Evolutionary conservation across 2,113 vertebrate genomes (phyloP).

Genomic region (Echinops telfairi): DNA sequence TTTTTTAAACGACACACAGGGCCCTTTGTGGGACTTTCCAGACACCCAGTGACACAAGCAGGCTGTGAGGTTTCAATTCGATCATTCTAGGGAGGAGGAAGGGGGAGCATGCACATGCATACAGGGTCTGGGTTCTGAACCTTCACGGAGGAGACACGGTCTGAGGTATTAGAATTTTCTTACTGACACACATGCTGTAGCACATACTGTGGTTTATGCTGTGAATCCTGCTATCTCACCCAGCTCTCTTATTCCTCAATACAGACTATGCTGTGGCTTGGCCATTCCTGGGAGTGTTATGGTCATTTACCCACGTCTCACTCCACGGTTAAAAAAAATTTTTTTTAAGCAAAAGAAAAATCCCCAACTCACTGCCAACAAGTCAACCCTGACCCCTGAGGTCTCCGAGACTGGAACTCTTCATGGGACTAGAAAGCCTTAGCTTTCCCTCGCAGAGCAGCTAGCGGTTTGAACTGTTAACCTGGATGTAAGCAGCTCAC

Average conservation of each 20-base stretch:
- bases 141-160: background rate
- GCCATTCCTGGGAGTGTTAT: too few relatives aligned
- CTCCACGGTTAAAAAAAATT: background rate
- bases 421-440: too few relatives aligned
- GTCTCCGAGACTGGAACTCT: too few relatives aligned
- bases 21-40: background rate
- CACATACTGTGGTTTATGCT: background rate
- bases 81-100: background rate
- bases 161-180: background rate
- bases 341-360: too few relatives aligned
- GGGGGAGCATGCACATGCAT: background rate
- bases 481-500: too few relatives aligned
- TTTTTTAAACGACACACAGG: background rate
- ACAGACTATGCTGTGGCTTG: background rate
- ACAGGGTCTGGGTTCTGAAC: background rate
- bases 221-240: background rate
- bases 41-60: background rate
- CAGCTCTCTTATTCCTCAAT: background rate
- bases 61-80: rapidly evolving
- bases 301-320: background rate
- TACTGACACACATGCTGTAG: background rate
- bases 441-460: too few relatives aligned
- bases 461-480: too few relatives aligned
- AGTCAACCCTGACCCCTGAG: too few relatives aligned
- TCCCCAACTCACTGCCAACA: too few relatives aligned